Conservation (phyloP, 2,797 vertebrate species). For the Heteromormyrus szaboi region DNA sequence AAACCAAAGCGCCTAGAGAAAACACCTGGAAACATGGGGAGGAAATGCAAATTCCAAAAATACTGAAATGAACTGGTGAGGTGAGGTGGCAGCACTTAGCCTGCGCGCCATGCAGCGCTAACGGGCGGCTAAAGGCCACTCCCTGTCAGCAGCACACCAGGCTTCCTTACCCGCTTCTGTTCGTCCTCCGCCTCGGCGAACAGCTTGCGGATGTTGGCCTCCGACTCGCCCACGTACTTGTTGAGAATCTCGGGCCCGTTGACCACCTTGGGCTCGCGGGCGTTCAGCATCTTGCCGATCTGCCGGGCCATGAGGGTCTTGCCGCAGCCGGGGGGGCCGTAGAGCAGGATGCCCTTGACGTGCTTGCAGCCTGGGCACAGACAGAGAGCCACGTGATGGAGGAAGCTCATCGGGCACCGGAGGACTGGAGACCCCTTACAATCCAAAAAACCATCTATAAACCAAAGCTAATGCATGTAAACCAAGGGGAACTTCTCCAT, state of each 20-base stretch:
- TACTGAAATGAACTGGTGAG: background rate
- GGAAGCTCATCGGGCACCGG: background rate
- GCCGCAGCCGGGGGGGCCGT: constrained; percentile 89
- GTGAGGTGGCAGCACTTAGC: background rate
- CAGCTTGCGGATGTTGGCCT: constrained; percentile 95
- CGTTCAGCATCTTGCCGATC: constrained; percentile 97
- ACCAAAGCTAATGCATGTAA: background rate
- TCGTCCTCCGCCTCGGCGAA: constrained; percentile 96
- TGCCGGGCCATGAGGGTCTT: constrained; percentile 96
- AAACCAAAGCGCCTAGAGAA: background rate
- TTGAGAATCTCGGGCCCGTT: constrained; percentile 97
- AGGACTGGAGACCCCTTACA: background rate
- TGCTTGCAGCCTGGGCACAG: constrained; percentile 83
- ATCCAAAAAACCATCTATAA: background rate
- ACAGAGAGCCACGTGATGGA: background rate
- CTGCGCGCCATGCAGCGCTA: background rate
- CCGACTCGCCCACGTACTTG: constrained; percentile 94
- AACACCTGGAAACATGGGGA: background rate
- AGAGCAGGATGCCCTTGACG: constrained; percentile 92
- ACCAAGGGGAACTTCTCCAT: background rate
- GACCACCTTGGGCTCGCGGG: constrained; percentile 91
- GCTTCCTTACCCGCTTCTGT: constrained; percentile 79
- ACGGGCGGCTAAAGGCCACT: background rate
- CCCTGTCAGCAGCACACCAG: background rate
- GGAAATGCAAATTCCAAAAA: background rate